phyloP scores from a whole-genome alignment of 2,888 invertebrate genomes.

The Phyllotreta striolata region DNA sequence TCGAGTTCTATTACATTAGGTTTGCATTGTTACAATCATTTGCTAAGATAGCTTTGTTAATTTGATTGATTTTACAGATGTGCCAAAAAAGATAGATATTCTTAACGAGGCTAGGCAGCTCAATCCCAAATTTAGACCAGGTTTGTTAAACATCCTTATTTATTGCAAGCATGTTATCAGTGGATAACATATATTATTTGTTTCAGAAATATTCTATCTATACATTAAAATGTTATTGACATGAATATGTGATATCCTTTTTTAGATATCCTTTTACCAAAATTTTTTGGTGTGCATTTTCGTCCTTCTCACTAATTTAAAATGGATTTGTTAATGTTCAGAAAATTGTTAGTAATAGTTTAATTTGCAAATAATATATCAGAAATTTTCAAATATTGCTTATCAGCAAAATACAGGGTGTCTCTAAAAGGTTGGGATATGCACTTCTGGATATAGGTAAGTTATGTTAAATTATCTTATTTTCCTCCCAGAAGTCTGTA shows the following conservation, averaged over 20 bases:
- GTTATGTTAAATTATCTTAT: too few species aligned
- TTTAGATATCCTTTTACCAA: slow-evolving; percentile 46
- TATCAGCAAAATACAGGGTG: too few species aligned
- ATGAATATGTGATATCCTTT: slow-evolving; percentile 43
- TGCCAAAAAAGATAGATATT: slow-evolving; percentile 58
- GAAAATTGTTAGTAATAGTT: neutral
- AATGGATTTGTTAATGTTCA: neutral
- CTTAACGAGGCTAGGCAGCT: slow-evolving; percentile 49
- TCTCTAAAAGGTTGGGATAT: too few species aligned
- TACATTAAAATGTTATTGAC: slow-evolving; percentile 32
- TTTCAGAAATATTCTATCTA: slow-evolving; percentile 39
- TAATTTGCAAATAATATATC: slow-evolving; percentile 1
- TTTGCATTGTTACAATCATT: slow-evolving; percentile 42
- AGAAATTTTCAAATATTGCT: neutral
- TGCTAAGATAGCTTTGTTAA: slow-evolving; percentile 6
- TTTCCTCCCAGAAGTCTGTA: too few species aligned
- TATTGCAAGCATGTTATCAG: slow-evolving; percentile 20
- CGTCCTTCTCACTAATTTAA: too few species aligned
- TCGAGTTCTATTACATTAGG: slow-evolving; percentile 57
- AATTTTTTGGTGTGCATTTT: slow-evolving; percentile 23
- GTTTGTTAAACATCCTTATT: slow-evolving; percentile 49
- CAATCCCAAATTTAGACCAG: slow-evolving; percentile 53
- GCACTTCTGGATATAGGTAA: too few species aligned
- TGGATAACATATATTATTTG: slow-evolving; percentile 37
- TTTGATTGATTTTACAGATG: slow-evolving; percentile 57